Conservation (phyloP, 2,888 invertebrate species). For the Schrankia costaestrigalis region DNA sequence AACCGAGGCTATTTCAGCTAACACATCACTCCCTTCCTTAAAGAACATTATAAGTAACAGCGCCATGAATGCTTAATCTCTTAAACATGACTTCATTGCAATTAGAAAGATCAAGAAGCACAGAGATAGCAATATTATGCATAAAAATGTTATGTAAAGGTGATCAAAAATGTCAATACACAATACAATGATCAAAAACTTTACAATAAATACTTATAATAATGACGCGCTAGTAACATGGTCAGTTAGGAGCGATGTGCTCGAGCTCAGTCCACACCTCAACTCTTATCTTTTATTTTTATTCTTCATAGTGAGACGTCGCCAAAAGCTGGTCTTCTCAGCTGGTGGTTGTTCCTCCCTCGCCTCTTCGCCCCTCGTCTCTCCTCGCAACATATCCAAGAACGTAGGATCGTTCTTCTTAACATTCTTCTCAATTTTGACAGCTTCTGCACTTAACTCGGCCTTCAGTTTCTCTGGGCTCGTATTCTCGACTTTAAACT, state of each 20-base stretch:
- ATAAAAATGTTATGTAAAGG: slow-evolving; percentile 26
- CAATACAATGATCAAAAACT: slow-evolving; percentile 26
- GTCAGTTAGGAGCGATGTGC: slow-evolving; percentile 49
- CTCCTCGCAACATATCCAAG: slow-evolving; percentile 85
- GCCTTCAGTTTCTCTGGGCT: slow-evolving; percentile 85
- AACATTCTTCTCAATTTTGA: slow-evolving; percentile 82
- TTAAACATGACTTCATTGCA: slow-evolving; percentile 29
- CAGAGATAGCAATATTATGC: slow-evolving; percentile 30
- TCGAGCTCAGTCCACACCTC: slow-evolving; percentile 34
- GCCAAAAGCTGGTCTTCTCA: slow-evolving; percentile 85
- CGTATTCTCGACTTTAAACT: slow-evolving; percentile 85
- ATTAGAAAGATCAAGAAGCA: slow-evolving; percentile 30
- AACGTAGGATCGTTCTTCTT: slow-evolving; percentile 82
- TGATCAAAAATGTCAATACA: slow-evolving; percentile 25
- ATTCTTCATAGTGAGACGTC: slow-evolving; percentile 85
- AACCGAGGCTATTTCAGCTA: slow-evolving; percentile 50
- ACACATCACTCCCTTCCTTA: slow-evolving; percentile 52
- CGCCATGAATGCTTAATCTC: slow-evolving; percentile 11
- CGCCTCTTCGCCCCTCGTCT: slow-evolving; percentile 68
- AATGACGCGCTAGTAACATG: slow-evolving; percentile 14
- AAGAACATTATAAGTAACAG: slow-evolving; percentile 11
- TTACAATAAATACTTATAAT: slow-evolving; percentile 26
- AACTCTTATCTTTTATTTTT: slow-evolving; percentile 83
- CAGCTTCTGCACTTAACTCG: slow-evolving; percentile 84
- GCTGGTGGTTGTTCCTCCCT: slow-evolving; percentile 72